These are phyloP conservation scores for Halotydeus destructor DNA, from an alignment of 1,140 invertebrate species.

Conservation along the genomic window DNA sequence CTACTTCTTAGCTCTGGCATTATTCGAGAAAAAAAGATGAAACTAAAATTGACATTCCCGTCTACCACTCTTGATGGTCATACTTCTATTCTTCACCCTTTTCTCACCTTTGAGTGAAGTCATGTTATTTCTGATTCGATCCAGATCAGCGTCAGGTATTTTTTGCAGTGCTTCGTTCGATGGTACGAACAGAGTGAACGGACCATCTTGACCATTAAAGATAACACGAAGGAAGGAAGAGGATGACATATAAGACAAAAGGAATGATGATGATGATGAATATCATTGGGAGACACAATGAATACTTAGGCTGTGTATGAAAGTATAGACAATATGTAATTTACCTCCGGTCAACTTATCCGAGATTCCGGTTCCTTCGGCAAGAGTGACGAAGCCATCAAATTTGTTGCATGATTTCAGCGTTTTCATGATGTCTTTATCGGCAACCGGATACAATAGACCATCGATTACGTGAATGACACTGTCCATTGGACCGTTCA, in stretches of 20 bases:
- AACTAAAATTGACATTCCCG: neutral
- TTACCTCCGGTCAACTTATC: slow-evolving; percentile 15
- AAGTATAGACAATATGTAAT: slow-evolving; percentile 1
- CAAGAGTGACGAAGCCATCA: slow-evolving; percentile 20
- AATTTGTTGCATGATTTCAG: slow-evolving; percentile 18
- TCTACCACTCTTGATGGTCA: neutral
- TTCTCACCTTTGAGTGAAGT: slow-evolving; percentile 19
- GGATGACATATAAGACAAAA: too few relatives aligned
- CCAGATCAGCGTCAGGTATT: slow-evolving; percentile 18
- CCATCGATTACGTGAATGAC: slow-evolving; percentile 19
- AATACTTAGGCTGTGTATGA: too few relatives aligned
- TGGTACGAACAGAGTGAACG: slow-evolving; percentile 20
- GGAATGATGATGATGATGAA: too few relatives aligned
- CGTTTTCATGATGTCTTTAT: slow-evolving; percentile 17
- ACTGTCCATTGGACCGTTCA: slow-evolving; percentile 16
- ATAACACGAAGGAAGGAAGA: neutral
- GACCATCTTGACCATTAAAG: slow-evolving; percentile 18
- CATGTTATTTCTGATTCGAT: slow-evolving; percentile 17
- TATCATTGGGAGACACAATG: too few relatives aligned
- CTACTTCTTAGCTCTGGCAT: neutral
- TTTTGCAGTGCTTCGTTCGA: slow-evolving; percentile 20
- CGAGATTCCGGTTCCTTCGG: slow-evolving; percentile 17
- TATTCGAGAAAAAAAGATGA: neutral
- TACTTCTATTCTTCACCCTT: neutral
- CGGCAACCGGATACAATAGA: slow-evolving; percentile 17